A percentile compares a stretch with the other conserved stretches of the same genome.
Evolutionary conservation across 2,888 invertebrate genomes (phyloP).

Genomic region (Leucophenga montana): DNA sequence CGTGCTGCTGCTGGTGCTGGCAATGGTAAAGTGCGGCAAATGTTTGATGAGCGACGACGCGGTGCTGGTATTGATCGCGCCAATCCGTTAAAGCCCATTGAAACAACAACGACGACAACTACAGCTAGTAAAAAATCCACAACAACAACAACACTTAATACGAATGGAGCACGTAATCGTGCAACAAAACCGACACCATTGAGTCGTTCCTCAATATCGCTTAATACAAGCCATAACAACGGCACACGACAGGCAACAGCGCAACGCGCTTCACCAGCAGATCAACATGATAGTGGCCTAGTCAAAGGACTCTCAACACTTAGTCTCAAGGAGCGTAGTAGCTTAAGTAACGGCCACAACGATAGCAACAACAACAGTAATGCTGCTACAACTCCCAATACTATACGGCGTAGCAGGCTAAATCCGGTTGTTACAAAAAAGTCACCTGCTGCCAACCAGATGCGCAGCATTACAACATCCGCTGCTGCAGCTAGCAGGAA

Average conservation of each 20-base stretch:
- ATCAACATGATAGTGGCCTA: conserved; percentile 14
- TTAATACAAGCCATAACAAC: conserved; percentile 3
- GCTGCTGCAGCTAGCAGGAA: conserved; percentile 11
- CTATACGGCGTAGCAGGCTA: conserved; percentile 58
- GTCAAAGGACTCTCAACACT: conserved; percentile 56
- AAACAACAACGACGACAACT: conserved; percentile 62
- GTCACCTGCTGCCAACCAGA: conserved; percentile 52
- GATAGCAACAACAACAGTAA: conserved; percentile 52
- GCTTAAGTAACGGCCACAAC: conserved; percentile 44
- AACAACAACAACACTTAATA: conserved; percentile 40
- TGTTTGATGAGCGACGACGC: conserved; percentile 88
- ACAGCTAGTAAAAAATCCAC: not conserved
- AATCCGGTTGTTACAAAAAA: conserved; percentile 71
- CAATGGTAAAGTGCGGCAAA: conserved; percentile 80
- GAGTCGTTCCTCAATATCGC: not conserved
- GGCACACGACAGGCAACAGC: conserved; percentile 18
- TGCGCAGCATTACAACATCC: not conserved
- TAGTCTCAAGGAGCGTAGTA: conserved; percentile 50
- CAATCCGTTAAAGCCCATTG: conserved; percentile 85
- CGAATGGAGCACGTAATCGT: conserved; percentile 3
- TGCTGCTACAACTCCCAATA: conserved; percentile 27
- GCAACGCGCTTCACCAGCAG: conserved; percentile 15
- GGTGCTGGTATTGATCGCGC: conserved; percentile 86
- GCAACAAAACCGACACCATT: not conserved
- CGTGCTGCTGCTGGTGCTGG: conserved; percentile 46